Evolutionary conservation across 2,888 invertebrate genomes (phyloP).

Genomic region (Mythimna vitellina): DNA sequence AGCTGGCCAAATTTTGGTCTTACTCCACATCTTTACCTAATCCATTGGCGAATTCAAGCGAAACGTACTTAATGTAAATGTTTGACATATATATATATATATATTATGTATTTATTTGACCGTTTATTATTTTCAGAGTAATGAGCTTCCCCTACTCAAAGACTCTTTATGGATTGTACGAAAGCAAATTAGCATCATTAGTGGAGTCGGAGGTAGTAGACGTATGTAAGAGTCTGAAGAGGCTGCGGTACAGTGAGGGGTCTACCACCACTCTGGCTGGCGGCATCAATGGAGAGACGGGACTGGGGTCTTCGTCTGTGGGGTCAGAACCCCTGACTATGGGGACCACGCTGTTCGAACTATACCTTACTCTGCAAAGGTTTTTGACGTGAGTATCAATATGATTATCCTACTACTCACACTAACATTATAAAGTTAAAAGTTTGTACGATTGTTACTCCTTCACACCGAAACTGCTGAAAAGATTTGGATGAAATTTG

Average conservation of each 20-base stretch:
- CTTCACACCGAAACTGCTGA: no score
- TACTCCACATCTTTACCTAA: no score
- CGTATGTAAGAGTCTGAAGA: conserved; percentile 94
- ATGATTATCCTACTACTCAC: background rate
- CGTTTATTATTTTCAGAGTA: conserved; percentile 84
- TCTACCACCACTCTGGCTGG: conserved; percentile 86
- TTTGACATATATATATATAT: conserved; percentile 21
- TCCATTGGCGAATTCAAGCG: no score
- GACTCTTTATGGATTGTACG: conserved; percentile 93
- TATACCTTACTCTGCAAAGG: conserved; percentile 97
- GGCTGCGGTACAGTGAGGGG: conserved; percentile 88
- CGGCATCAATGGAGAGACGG: conserved; percentile 88
- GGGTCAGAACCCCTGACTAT: conserved; percentile 93
- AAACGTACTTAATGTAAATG: no score
- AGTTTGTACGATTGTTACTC: no score
- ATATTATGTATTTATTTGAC: conserved; percentile 18
- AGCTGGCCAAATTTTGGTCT: no score
- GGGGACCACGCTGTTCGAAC: conserved; percentile 97
- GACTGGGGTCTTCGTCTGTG: conserved; percentile 83
- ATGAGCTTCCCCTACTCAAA: conserved; percentile 94
- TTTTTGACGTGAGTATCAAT: conserved; percentile 92
- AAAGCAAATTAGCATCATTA: conserved; percentile 92
- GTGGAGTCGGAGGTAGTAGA: conserved; percentile 93
- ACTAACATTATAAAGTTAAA: no score
- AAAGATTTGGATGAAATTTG: no score